phyloP scores from a whole-genome alignment of 2,797 vertebrate genomes.

The Alosa sapidissima region DNA sequence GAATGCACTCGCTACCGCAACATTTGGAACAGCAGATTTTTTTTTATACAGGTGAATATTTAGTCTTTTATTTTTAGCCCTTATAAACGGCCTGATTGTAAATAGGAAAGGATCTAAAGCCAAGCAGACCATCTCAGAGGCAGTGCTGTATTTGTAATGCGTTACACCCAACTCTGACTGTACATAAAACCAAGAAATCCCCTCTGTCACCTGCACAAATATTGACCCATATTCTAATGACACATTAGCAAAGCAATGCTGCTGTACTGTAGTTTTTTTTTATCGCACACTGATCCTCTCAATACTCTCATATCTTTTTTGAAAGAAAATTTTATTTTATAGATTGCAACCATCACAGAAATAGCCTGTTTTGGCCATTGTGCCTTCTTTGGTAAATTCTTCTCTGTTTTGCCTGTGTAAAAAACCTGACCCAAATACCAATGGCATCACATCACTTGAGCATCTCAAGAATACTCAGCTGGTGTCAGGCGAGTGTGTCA shows the following conservation, averaged over 20 bases:
- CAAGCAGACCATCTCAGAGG: too few relatives aligned
- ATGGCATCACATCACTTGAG: background rate
- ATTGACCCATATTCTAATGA: background rate
- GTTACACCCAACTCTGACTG: too few relatives aligned
- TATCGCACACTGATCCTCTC: background rate
- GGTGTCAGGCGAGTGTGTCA: background rate
- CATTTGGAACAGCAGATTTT: too few relatives aligned
- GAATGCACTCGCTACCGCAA: too few relatives aligned
- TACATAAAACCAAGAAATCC: background rate
- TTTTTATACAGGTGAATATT: too few relatives aligned
- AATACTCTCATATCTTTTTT: background rate
- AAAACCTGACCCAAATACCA: conserved; percentile 1
- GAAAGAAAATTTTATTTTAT: background rate
- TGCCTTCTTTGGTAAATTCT: background rate
- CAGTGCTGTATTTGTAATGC: too few relatives aligned
- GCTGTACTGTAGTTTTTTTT: background rate
- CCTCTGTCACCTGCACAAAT: background rate
- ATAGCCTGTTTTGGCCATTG: background rate
- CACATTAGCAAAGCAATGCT: background rate
- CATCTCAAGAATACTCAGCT: background rate
- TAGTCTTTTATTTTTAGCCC: too few relatives aligned
- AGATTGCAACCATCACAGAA: background rate
- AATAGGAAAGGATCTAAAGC: too few relatives aligned
- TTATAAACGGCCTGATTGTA: too few relatives aligned
- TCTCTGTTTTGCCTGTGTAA: background rate